phyloP scores from a whole-genome alignment of 1,140 invertebrate genomes.

The Orchesella cincta region DNA sequence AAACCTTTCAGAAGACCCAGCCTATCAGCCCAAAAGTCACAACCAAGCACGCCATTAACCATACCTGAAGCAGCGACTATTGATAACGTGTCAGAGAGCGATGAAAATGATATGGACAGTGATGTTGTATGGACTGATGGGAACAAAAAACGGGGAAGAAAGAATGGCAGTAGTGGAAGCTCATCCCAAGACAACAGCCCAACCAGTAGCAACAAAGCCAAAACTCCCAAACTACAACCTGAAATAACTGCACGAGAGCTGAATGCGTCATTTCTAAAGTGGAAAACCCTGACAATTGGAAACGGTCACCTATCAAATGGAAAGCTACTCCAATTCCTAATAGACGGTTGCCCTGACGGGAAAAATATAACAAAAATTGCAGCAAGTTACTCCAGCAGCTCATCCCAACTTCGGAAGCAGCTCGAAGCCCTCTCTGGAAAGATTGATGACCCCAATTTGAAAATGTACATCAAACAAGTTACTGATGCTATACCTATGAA shows the following conservation, averaged over 20 bases:
- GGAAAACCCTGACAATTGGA: background rate
- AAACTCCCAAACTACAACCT: too few species aligned
- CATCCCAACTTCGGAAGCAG: background rate
- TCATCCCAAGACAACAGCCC: background rate
- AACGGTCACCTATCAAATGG: background rate
- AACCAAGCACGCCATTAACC: too few species aligned
- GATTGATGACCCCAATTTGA: background rate
- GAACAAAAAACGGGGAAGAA: background rate
- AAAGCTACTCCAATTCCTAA: background rate
- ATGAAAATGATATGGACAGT: background rate
- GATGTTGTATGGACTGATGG: background rate
- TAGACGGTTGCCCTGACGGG: background rate
- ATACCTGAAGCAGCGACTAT: too few species aligned
- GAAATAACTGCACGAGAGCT: too few species aligned
- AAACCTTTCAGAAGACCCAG: too few species aligned
- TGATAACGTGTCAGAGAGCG: background rate
- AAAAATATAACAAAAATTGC: background rate
- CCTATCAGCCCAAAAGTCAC: too few species aligned
- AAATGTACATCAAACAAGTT: background rate
- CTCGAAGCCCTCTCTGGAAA: background rate
- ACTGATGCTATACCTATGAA: background rate
- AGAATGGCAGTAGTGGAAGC: background rate
- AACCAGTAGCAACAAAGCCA: too few species aligned
- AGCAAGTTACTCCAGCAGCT: background rate
- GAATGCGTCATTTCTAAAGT: background rate